phyloP scores from a whole-genome alignment of 1,140 invertebrate species.

The Holotrichia oblita region DNA sequence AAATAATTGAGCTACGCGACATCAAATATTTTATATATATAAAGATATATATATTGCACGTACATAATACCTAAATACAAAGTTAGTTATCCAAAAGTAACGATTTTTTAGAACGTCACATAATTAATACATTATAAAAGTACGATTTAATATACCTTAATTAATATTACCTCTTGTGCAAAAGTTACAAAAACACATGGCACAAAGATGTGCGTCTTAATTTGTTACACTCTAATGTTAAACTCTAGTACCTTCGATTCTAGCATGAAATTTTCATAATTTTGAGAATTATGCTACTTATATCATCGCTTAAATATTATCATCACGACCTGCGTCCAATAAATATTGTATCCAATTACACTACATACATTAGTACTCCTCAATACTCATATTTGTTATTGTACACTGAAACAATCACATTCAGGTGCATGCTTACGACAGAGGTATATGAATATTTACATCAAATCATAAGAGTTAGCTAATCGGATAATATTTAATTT shows the following conservation, averaged over 20 bases:
- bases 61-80: constrained; percentile 16
- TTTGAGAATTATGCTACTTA: neutral
- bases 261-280: neutral
- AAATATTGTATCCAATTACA: constrained; percentile 1
- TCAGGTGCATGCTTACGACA: constrained; percentile 11
- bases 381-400: constrained; percentile 26
- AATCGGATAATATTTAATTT: constrained; percentile 6
- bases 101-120: constrained; percentile 9
- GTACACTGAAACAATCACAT: constrained; percentile 28
- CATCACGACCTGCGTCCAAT: neutral
- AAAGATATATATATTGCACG: neutral
- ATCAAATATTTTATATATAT: neutral
- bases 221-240: neutral
- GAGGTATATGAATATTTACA: constrained; percentile 18
- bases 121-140: constrained; percentile 30
- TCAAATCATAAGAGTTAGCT: constrained; percentile 16
- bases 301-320: constrained; percentile 9
- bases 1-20: constrained; percentile 27
- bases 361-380: neutral
- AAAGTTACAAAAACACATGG: constrained; percentile 26
- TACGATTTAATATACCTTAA: constrained; percentile 14
- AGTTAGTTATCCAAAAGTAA: constrained; percentile 20
- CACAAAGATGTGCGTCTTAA: constrained; percentile 22
- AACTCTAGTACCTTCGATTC: constrained; percentile 1
- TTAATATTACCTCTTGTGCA: constrained; percentile 22